A percentile compares a stretch with the other conserved stretches of the same genome.
Conservation (phyloP, 2,888 invertebrate genomes). For the Zaprionus bogoriensis region DNA sequence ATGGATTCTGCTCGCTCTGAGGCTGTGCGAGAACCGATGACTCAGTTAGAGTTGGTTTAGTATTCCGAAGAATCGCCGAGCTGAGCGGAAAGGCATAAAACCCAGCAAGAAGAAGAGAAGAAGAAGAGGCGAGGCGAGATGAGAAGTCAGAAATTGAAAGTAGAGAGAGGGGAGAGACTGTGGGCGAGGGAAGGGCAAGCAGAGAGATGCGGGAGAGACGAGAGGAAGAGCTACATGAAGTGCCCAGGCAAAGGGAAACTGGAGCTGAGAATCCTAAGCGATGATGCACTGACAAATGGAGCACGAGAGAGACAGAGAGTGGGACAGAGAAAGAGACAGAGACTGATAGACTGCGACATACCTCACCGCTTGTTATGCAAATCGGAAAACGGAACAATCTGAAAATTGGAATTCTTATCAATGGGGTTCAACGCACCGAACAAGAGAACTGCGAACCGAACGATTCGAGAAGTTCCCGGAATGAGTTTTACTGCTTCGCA, state of each 20-base stretch:
- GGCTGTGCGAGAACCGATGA: constrained; percentile 30
- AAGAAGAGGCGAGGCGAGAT: too few species aligned
- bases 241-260: not conserved
- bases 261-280: constrained; percentile 25
- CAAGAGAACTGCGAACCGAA: not conserved
- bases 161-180: constrained; percentile 4
- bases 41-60: constrained; percentile 41
- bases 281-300: constrained; percentile 50
- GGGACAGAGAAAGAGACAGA: not conserved
- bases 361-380: constrained; percentile 25
- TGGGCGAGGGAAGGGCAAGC: not conserved
- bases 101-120: not conserved
- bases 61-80: constrained; percentile 41
- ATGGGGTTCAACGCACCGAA: constrained; percentile 11
- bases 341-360: constrained; percentile 32
- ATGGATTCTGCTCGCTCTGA: constrained; percentile 7
- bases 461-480: not conserved
- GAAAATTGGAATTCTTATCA: constrained; percentile 23
- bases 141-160: constrained; percentile 59
- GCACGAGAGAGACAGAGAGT: constrained; percentile 8
- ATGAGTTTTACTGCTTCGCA: too few species aligned
- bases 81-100: constrained; percentile 14
- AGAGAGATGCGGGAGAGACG: not conserved
- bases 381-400: constrained; percentile 3
- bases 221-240: not conserved